Percentiles rank a stretch among this genome's conserved stretches.
Evolutionary conservation across 2,888 invertebrate species (phyloP).

Genomic region (Brenthis ino): DNA sequence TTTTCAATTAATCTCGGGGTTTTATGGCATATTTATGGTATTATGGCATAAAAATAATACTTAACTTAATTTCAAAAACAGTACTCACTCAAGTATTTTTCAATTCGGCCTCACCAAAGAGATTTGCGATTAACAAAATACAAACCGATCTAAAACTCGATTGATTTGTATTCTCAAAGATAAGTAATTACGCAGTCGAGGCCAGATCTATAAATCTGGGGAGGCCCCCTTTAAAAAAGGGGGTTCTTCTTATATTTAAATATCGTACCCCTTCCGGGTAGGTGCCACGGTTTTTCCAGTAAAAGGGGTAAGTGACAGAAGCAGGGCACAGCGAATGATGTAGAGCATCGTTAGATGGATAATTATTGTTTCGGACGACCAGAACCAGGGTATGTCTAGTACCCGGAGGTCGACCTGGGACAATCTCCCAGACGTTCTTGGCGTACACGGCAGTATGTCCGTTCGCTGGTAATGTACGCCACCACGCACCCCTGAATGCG

Average conservation of each 20-base stretch:
- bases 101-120: conserved; percentile 12
- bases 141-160: conserved; percentile 50
- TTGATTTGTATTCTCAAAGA: conserved; percentile 81
- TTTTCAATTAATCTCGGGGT: too few relatives aligned
- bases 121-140: conserved; percentile 36
- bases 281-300: conserved; percentile 83
- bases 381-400: too few relatives aligned
- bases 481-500: too few relatives aligned
- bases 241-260: conserved; percentile 83
- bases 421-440: too few relatives aligned
- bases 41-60: conserved; percentile 1
- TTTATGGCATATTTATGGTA: neutral
- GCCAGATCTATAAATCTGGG: conserved; percentile 81
- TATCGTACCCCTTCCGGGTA: conserved; percentile 83
- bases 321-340: conserved; percentile 9
- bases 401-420: too few relatives aligned
- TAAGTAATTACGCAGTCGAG: conserved; percentile 80
- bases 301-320: conserved; percentile 82
- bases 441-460: too few relatives aligned
- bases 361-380: too few relatives aligned
- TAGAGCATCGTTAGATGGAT: neutral
- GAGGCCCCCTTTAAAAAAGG: conserved; percentile 75
- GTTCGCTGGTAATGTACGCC: too few relatives aligned
- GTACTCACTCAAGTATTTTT: conserved; percentile 11
- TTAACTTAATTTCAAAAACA: conserved; percentile 11